Percentiles rank a stretch among this genome's conserved stretches.
Conservation (phyloP, 2,888 invertebrate genomes). For the Steinernema hermaphroditum region DNA sequence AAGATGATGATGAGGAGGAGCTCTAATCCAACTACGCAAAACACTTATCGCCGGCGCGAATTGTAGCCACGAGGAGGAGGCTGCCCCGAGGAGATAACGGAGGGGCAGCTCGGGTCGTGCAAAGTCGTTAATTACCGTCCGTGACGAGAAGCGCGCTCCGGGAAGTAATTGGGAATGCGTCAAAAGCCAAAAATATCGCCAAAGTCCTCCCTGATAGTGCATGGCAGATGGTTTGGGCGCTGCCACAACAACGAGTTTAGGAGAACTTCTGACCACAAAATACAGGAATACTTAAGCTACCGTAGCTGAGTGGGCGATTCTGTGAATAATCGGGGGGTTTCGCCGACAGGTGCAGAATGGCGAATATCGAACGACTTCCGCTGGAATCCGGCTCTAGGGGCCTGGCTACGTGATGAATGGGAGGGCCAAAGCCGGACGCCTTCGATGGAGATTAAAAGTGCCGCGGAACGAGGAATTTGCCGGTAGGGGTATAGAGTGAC, state of each 20-base stretch:
- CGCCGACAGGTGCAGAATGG: neutral
- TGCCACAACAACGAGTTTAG: neutral
- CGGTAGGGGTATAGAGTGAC: too few relatives aligned
- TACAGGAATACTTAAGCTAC: neutral
- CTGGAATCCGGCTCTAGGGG: neutral
- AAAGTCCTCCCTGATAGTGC: neutral
- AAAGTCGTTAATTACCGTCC: constrained; percentile 27
- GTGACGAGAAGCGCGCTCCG: constrained; percentile 22
- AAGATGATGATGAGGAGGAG: neutral
- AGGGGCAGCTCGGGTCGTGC: neutral
- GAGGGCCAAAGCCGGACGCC: neutral
- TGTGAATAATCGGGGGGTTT: neutral
- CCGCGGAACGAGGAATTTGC: too few relatives aligned
- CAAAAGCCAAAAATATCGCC: constrained; percentile 11
- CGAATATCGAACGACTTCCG: neutral
- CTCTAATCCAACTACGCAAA: constrained; percentile 21
- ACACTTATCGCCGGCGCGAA: neutral
- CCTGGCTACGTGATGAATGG: neutral
- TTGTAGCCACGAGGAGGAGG: neutral
- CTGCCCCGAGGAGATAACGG: neutral
- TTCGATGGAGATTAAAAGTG: neutral
- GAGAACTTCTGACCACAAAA: neutral
- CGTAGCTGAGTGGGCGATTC: neutral
- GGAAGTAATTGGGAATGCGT: constrained; percentile 20
- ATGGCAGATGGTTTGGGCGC: neutral